Percentiles rank a stretch among this genome's conserved stretches.
Conservation (phyloP, 2,797 vertebrate genomes). For the Parambassis ranga region DNA sequence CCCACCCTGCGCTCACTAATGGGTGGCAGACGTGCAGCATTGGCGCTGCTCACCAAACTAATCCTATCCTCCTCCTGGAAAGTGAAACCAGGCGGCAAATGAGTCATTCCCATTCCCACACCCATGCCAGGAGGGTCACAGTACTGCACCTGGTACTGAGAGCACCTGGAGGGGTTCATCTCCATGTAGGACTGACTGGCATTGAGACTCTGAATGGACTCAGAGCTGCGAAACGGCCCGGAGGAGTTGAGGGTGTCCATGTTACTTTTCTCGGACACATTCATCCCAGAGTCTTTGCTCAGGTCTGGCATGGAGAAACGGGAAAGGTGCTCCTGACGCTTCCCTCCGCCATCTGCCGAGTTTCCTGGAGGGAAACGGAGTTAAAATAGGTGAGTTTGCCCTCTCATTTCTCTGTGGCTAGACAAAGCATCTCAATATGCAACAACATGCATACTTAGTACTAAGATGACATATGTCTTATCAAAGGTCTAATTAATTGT, state of each 20-base stretch:
- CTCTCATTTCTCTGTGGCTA: background rate
- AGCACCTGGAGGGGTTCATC: constrained; percentile 82
- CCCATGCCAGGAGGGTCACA: constrained; percentile 75
- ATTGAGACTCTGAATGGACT: constrained; percentile 91
- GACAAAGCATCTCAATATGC: background rate
- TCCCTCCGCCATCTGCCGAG: constrained; percentile 88
- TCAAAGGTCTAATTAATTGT: background rate
- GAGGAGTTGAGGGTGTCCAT: constrained; percentile 93
- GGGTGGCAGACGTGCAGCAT: constrained; percentile 83
- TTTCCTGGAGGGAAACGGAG: constrained; percentile 77
- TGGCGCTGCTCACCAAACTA: constrained; percentile 82
- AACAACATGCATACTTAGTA: background rate
- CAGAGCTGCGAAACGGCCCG: constrained; percentile 90
- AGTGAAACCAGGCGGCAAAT: constrained; percentile 89
- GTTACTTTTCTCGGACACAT: constrained; percentile 93
- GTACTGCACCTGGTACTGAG: constrained; percentile 85
- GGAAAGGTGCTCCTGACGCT: constrained; percentile 94
- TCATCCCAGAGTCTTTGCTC: constrained; percentile 99
- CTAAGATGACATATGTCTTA: background rate
- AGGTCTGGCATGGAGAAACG: constrained; percentile 98
- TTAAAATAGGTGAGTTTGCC: background rate
- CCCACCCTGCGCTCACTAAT: constrained; percentile 85
- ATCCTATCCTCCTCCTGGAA: constrained; percentile 87
- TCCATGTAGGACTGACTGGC: constrained; percentile 90
- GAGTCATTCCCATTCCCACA: constrained; percentile 48